phyloP scores from a whole-genome alignment of 2,888 invertebrate genomes.

The Achlya flavicornis region DNA sequence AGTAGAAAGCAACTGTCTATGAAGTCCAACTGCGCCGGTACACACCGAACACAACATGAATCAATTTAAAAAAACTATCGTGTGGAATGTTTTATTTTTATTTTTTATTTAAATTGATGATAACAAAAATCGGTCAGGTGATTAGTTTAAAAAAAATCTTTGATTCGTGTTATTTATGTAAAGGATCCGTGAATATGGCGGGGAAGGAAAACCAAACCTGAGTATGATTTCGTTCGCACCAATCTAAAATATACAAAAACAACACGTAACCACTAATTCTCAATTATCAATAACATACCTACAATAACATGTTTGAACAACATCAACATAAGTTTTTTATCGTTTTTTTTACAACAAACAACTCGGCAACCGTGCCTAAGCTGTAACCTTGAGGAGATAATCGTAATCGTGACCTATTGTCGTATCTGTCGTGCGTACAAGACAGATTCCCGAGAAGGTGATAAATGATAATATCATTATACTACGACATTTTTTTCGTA shows the following conservation, averaged over 20 bases:
- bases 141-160: too few species aligned
- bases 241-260: background rate
- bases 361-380: background rate
- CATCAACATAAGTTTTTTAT: slow-evolving; percentile 1
- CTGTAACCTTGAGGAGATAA: slow-evolving; percentile 1
- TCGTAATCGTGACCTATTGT: slow-evolving; percentile 6
- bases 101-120: too few species aligned
- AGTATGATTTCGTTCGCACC: background rate
- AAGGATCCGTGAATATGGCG: too few species aligned
- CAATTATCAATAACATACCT: background rate
- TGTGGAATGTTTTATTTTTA: too few species aligned
- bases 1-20: too few species aligned
- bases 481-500: background rate
- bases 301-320: background rate
- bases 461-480: slow-evolving; percentile 1
- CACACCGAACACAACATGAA: too few species aligned
- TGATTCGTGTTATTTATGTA: too few species aligned
- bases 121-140: too few species aligned
- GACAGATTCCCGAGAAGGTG: slow-evolving; percentile 1
- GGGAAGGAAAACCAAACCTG: too few species aligned
- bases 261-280: background rate
- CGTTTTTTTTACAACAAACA: slow-evolving; percentile 3
- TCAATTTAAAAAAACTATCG: too few species aligned
- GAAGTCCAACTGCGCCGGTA: too few species aligned
- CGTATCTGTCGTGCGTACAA: background rate